Percentiles rank a stretch among this genome's conserved stretches.
phyloP scores from a whole-genome alignment of 2,113 vertebrate species.

The Pseudolaguvia tuberculata region DNA sequence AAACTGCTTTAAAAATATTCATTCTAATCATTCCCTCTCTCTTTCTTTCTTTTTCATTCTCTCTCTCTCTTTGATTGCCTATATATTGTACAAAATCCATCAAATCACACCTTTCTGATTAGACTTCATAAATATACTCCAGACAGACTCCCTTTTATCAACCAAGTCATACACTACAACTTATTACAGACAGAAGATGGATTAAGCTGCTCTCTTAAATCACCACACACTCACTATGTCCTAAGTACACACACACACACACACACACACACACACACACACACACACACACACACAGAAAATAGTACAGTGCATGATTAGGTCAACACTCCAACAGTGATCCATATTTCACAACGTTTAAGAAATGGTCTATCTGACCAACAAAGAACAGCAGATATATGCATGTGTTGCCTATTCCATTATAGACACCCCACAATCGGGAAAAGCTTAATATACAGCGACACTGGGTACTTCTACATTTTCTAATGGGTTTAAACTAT shows the following conservation, averaged over 20 bases:
- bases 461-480: neutral
- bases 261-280: conserved; percentile 3
- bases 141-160: conserved; percentile 33
- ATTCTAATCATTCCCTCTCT: neutral
- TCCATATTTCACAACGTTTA: conserved; percentile 23
- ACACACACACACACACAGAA: conserved; percentile 27
- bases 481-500: neutral
- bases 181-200: conserved; percentile 28
- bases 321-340: conserved; percentile 14
- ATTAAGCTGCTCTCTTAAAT: conserved; percentile 42
- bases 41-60: too few relatives aligned
- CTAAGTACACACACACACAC: conserved; percentile 5
- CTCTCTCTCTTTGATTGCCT: conserved; percentile 11
- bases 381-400: neutral
- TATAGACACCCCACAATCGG: neutral
- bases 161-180: conserved; percentile 1
- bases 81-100: conserved; percentile 33
- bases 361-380: neutral
- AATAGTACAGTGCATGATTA: conserved; percentile 9
- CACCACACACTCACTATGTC: conserved; percentile 38
- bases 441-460: neutral
- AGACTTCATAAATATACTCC: conserved; percentile 32
- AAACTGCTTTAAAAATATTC: neutral
- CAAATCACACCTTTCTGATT: conserved; percentile 34
- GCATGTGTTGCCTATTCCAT: neutral